Base-by-base conservation (phyloP, 2,113 vertebrate species). In the Prochilodus magdalenae region DNA sequence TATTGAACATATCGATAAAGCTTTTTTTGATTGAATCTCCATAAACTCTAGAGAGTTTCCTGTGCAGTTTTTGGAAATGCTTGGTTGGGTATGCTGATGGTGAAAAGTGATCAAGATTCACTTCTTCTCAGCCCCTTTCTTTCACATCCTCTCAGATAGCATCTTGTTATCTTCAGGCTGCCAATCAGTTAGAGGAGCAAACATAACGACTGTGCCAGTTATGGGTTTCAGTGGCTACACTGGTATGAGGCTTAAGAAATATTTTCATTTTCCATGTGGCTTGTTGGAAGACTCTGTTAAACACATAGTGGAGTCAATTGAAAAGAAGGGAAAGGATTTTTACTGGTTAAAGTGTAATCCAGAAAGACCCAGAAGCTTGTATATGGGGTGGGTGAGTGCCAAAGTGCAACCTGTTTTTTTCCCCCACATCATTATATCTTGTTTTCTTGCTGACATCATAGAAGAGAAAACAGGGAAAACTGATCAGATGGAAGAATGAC, bases 241-340 rank as follows among this genome's bases (percentile, higher is more conserved):
- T 26, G 24, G 24, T 44, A 70, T 12, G 7, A 26, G 27, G 26
- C 24, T n/a, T 70, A 73, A 29, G 27, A 53, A 73, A 51, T 13
- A 16, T 20, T 72, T 14, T 73, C 49, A 55, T 73, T 73, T 73
- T 29, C 70, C 47, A 67, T 36, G 29, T 67, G 30, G 22, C 6
- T 40, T 67, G 30, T 10, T 18, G 16, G 30, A 44, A 70, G 12
- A 24, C 53, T 73, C 14, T 73, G 30, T 73, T 47, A 73, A 40
- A 29, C 6, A 53, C 20, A 53, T 5, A 29, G 15, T 10, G 16
- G 4, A 55, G 22, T 47, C 53, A 72, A n/a, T n/a, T n/a, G n/a
- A n/a, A n/a, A n/a, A n/a, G n/a, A n/a, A n/a, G n/a, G n/a, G n/a
- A n/a, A n/a, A n/a, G n/a, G n/a, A n/a, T n/a, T 49, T 16, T 26